phyloP scores from a whole-genome alignment of 2,888 invertebrate genomes.

The Heliconius aoede region DNA sequence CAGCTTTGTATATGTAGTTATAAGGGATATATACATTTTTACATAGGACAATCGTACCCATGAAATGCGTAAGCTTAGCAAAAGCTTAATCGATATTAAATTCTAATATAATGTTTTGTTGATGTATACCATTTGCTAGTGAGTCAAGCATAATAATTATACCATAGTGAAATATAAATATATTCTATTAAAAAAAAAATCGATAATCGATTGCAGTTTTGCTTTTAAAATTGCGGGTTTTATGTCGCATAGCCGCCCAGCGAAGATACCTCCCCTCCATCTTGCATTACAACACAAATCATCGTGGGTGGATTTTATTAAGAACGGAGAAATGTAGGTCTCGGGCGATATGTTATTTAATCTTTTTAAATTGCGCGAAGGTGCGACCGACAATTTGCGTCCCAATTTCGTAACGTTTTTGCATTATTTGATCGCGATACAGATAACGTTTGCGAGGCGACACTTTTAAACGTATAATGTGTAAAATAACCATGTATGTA shows the following conservation, averaged over 20 bases:
- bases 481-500: constrained; percentile 15
- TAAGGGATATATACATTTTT: neutral
- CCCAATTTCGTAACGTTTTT: constrained; percentile 43
- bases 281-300: constrained; percentile 35
- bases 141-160: neutral
- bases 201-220: neutral
- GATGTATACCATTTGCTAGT: neutral
- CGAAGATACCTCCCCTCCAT: neutral
- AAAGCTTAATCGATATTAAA: neutral
- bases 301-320: constrained; percentile 41
- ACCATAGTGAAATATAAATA: neutral
- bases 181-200: neutral
- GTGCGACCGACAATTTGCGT: constrained; percentile 38
- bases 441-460: constrained; percentile 34
- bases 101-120: neutral
- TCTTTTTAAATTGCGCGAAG: constrained; percentile 40
- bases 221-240: neutral
- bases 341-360: constrained; percentile 42
- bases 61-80: neutral
- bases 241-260: neutral
- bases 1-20: neutral
- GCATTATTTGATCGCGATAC: constrained; percentile 37
- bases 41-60: neutral
- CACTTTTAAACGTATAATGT: constrained; percentile 15
- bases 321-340: constrained; percentile 34